Evolutionary conservation across 1,140 invertebrate species (phyloP).

Genomic region (Mactra quadrangularis): DNA sequence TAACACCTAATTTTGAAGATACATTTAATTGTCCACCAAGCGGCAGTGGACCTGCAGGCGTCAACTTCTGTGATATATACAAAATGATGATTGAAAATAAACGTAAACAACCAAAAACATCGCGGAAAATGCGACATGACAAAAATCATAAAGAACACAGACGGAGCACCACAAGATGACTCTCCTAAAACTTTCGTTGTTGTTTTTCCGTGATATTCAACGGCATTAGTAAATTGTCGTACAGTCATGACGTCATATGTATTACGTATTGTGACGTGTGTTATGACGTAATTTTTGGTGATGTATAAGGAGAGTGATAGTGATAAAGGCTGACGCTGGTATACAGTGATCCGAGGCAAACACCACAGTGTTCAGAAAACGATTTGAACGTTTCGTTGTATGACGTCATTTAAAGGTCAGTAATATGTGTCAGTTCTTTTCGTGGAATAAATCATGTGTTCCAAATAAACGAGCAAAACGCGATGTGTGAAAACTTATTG

Average conservation of each 20-base stretch:
- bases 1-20: background rate
- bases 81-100: too few species aligned
- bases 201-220: too few species aligned
- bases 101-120: too few species aligned
- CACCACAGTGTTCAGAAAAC: slow-evolving; percentile 35
- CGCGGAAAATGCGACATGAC: slow-evolving; percentile 22
- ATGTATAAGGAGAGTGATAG: too few species aligned
- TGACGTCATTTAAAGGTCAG: slow-evolving; percentile 37
- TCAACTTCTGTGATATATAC: slow-evolving; percentile 15
- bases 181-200: too few species aligned
- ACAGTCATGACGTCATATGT: too few species aligned
- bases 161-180: background rate
- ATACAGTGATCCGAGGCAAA: slow-evolving; percentile 26
- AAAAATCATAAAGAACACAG: slow-evolving; percentile 17
- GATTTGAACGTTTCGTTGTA: background rate
- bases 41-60: slow-evolving; percentile 10
- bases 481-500: too few species aligned
- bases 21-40: background rate
- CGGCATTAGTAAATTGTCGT: too few species aligned
- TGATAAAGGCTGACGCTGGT: background rate
- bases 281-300: too few species aligned
- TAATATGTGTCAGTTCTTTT: background rate
- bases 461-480: too few species aligned
- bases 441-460: too few species aligned
- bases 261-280: too few species aligned